A percentile compares a stretch with the other conserved stretches of the same genome.
phyloP scores from a whole-genome alignment of 2,113 vertebrate genomes.

The Petaurus breviceps region DNA sequence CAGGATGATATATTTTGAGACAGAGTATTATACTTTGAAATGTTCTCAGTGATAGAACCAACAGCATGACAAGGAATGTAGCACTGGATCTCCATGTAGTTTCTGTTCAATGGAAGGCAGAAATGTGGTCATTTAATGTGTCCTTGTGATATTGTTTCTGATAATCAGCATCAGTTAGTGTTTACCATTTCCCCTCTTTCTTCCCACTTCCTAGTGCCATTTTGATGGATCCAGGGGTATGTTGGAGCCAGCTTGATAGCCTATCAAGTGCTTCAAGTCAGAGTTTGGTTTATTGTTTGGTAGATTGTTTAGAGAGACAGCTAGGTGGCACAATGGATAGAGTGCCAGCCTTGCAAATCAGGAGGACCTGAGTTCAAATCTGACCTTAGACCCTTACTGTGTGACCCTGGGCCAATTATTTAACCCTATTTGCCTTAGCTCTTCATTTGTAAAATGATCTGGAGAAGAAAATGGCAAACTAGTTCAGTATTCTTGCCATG shows the following conservation, averaged over 20 bases:
- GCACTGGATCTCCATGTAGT: neutral
- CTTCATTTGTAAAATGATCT: too few species aligned
- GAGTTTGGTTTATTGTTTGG: neutral
- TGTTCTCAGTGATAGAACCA: neutral
- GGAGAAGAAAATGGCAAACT: too few species aligned
- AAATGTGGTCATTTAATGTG: neutral
- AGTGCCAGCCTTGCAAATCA: too few species aligned
- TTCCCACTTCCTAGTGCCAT: neutral
- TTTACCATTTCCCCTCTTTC: neutral
- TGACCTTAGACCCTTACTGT: too few species aligned
- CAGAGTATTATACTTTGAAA: neutral
- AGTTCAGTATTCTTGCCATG: too few species aligned
- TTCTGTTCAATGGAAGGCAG: neutral
- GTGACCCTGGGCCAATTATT: too few species aligned
- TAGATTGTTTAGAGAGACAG: neutral
- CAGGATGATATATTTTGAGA: neutral
- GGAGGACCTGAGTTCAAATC: too few species aligned
- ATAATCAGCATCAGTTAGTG: neutral
- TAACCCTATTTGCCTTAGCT: too few species aligned
- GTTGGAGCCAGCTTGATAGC: neutral
- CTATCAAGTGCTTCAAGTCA: neutral
- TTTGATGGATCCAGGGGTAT: neutral
- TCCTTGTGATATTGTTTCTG: neutral
- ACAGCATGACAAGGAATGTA: neutral
- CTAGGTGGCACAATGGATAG: too few species aligned